A percentile compares a stretch with the other conserved stretches of the same genome.
These are phyloP conservation scores for Drosophila nasuta DNA, from an alignment of 1,140 invertebrate genomes.

Conservation along the genomic window DNA sequence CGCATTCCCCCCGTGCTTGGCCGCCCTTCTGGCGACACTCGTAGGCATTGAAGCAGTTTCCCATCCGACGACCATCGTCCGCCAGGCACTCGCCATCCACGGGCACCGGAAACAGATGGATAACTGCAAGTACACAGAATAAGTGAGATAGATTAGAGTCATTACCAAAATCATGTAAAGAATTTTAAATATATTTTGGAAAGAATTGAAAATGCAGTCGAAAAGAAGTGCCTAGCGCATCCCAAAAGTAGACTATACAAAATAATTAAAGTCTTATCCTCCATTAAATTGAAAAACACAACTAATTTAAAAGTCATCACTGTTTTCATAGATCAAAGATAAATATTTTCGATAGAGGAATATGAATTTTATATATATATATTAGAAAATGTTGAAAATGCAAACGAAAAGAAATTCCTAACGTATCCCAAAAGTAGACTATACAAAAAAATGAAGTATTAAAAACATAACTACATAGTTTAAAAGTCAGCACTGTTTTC, in stretches of 20 bases:
- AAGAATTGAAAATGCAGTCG: no score
- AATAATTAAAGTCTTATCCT: no score
- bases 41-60: conserved; percentile 92
- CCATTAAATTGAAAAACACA: no score
- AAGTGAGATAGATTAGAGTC: background rate
- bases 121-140: conserved; percentile 45
- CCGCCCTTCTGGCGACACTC: conserved; percentile 92
- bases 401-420: background rate
- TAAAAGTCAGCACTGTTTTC: no score
- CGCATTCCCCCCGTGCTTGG: conserved; percentile 90
- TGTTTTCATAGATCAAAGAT: no score
- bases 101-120: conserved; percentile 90
- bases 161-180: no score
- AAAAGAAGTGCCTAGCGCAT: background rate
- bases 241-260: no score
- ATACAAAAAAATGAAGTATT: background rate
- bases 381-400: no score
- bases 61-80: conserved; percentile 88
- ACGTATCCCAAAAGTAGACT: background rate
- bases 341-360: no score
- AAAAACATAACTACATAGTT: background rate
- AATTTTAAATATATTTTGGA: no score
- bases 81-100: conserved; percentile 91
- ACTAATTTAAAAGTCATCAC: no score
- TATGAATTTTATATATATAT: no score